Conservation (phyloP, 1,140 invertebrate genomes). For the Rhagoletis pomonella region DNA sequence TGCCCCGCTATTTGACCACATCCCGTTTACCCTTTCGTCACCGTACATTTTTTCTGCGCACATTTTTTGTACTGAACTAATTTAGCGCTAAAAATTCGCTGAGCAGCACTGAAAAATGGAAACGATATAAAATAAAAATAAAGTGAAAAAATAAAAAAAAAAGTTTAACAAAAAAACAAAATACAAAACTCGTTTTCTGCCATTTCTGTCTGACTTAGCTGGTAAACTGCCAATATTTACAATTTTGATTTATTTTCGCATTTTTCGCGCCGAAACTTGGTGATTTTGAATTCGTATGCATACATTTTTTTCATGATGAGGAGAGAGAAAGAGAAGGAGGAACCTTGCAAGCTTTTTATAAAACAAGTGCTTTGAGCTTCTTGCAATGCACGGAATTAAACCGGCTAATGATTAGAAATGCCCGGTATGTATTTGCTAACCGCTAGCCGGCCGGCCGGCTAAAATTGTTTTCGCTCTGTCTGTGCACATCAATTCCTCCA, state of each 20-base stretch:
- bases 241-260: conserved; percentile 47
- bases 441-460: conserved; percentile 7
- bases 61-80: conserved; percentile 18
- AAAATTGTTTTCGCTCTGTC: not conserved
- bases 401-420: not conserved
- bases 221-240: conserved; percentile 50
- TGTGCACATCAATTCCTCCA: not conserved
- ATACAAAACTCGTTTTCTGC: conserved; percentile 4
- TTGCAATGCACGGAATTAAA: conserved; percentile 36
- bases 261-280: conserved; percentile 29
- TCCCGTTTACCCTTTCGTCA: not conserved
- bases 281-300: not conserved
- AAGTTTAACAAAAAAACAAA: not conserved
- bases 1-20: not conserved
- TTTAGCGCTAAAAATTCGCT: conserved; percentile 39
- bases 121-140: not conserved
- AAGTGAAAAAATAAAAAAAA: no score
- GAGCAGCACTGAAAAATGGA: not conserved
- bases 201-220: not conserved
- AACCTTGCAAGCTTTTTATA: not conserved
- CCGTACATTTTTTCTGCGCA: not conserved
- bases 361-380: not conserved
- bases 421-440: no score
- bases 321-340: not conserved
- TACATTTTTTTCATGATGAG: no score